phyloP scores from a whole-genome alignment of 2,888 invertebrate genomes.

The Ormyrus labotus region DNA sequence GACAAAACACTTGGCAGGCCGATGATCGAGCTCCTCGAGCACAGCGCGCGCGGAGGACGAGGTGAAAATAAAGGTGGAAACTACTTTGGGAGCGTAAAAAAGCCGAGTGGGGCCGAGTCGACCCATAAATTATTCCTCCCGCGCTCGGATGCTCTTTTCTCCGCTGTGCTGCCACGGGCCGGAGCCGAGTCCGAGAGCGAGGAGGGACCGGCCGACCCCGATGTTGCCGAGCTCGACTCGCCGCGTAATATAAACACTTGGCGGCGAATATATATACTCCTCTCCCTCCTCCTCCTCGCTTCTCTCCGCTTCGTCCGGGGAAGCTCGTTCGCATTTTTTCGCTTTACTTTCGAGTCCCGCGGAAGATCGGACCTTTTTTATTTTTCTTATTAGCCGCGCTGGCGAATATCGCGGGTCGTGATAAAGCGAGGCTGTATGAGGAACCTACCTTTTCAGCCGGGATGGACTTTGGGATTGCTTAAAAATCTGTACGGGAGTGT shows the following conservation, averaged over 20 bases:
- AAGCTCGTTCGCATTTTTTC: background rate
- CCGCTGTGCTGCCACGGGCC: too few relatives aligned
- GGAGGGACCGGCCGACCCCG: constrained; percentile 3
- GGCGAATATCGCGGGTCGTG: too few relatives aligned
- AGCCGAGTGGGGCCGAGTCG: background rate
- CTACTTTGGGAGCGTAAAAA: too few relatives aligned
- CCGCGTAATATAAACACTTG: constrained; percentile 25
- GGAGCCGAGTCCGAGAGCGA: background rate
- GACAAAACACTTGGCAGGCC: too few relatives aligned
- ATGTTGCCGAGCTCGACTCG: background rate
- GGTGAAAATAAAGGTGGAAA: background rate
- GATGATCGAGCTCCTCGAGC: too few relatives aligned
- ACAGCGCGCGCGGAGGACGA: too few relatives aligned
- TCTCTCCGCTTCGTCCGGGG: background rate
- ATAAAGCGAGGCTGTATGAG: too few relatives aligned
- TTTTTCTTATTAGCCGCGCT: too few relatives aligned
- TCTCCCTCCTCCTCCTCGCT: background rate
- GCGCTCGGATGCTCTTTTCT: background rate
- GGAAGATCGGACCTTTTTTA: too few relatives aligned
- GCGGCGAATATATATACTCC: background rate
- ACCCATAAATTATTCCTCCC: constrained; percentile 34
- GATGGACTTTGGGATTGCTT: too few relatives aligned
- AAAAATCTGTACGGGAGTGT: too few relatives aligned
- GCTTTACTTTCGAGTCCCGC: background rate
- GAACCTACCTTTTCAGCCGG: too few relatives aligned